Percentiles rank a stretch among this genome's conserved stretches.
Conservation (phyloP, 2,888 invertebrate genomes). For the Nasonia oneida region DNA sequence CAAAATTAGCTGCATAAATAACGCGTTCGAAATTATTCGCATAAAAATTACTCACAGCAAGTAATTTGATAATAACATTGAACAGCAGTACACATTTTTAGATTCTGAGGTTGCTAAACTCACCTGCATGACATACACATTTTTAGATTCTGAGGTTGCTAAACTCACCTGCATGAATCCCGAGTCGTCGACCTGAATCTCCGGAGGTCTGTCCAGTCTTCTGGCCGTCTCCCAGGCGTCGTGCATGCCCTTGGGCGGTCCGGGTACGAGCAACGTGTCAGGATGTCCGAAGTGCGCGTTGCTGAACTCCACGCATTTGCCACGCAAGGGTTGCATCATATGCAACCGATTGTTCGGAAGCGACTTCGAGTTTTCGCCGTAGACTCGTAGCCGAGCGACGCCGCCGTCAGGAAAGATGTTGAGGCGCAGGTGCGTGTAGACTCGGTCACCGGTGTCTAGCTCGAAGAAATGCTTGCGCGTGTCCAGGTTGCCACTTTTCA, state of each 20-base stretch:
- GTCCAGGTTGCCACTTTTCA: constrained; percentile 82
- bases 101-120: constrained; percentile 54
- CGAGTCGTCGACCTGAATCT: constrained; percentile 80
- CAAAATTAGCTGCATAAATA: background rate
- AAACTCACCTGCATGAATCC: constrained; percentile 81
- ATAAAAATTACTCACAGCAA: no score
- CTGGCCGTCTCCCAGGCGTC: constrained; percentile 86
- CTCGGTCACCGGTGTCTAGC: constrained; percentile 79
- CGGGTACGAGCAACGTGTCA: constrained; percentile 82
- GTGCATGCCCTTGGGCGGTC: constrained; percentile 81
- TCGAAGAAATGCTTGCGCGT: constrained; percentile 82
- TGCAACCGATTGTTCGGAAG: constrained; percentile 79
- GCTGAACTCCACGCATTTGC: constrained; percentile 81
- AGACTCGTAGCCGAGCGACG: constrained; percentile 83
- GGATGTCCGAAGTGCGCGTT: constrained; percentile 86
- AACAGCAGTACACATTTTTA: no score
- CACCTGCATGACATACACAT: constrained; percentile 79
- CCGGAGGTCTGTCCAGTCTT: constrained; percentile 83
- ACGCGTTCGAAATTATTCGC: no score
- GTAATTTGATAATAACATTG: no score
- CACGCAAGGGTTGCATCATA: constrained; percentile 75
- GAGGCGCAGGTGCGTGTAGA: constrained; percentile 82
- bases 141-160: background rate
- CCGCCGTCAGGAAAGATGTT: constrained; percentile 85
- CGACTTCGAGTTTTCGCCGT: constrained; percentile 79